Percentiles rank a stretch among this genome's conserved stretches.
Conservation (phyloP, 1,140 invertebrate species). For the Campodea augens region DNA sequence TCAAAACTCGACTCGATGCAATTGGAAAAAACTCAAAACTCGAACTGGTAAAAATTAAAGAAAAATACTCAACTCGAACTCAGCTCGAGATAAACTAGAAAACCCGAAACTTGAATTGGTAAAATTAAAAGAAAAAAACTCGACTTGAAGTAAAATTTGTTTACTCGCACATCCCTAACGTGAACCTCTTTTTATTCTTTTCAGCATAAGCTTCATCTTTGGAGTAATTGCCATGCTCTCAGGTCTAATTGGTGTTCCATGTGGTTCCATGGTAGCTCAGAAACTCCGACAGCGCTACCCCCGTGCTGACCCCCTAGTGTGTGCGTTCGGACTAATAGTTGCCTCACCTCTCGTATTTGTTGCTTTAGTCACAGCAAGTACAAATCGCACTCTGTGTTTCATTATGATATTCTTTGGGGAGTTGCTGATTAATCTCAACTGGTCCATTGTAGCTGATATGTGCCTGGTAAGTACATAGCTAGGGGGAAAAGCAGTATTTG, state of each 20-base stretch:
- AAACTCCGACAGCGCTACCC: conserved; percentile 38
- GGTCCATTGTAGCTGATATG: conserved; percentile 96
- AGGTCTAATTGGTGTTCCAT: conserved; percentile 81
- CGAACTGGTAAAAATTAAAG: too few species aligned
- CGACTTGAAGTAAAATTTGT: too few species aligned
- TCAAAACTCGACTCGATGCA: too few species aligned
- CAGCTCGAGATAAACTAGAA: too few species aligned
- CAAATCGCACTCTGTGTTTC: conserved; percentile 34
- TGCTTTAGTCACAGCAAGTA: conserved; percentile 42
- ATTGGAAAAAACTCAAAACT: too few species aligned
- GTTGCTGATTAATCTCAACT: conserved; percentile 76
- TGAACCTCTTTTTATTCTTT: conserved; percentile 18
- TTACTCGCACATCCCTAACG: too few species aligned
- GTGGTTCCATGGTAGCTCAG: conserved; percentile 60
- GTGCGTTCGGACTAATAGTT: conserved; percentile 65
- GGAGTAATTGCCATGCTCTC: conserved; percentile 81
- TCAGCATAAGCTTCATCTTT: conserved; percentile 73
- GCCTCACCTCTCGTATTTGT: conserved; percentile 69
- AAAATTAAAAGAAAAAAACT: too few species aligned
- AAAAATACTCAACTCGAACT: too few species aligned
- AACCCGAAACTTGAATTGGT: too few species aligned
- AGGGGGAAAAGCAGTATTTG: too few species aligned
- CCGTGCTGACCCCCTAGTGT: conserved; percentile 76
- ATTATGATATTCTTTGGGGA: conserved; percentile 25
- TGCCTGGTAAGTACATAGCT: conserved; percentile 84